Percentiles rank a stretch among this genome's conserved stretches.
phyloP scores from a whole-genome alignment of 2,113 vertebrate species.

The Thunnus maccoyii region DNA sequence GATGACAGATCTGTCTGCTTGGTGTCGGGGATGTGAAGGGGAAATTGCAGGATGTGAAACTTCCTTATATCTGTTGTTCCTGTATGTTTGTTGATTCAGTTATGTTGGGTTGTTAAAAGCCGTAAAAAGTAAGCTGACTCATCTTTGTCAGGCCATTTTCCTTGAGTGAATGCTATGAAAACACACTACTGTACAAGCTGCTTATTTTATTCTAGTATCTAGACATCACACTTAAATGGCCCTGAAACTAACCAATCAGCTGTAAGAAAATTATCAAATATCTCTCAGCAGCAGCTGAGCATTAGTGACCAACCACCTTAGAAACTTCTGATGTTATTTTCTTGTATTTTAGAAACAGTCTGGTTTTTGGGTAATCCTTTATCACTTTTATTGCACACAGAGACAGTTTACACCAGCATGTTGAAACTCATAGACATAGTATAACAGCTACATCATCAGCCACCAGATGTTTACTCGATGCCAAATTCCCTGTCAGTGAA shows the following conservation, averaged over 20 bases:
- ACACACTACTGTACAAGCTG: no score
- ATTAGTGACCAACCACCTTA: no score
- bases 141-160: background rate
- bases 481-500: background rate
- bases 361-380: background rate
- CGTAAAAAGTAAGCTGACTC: background rate
- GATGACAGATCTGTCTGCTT: constrained; percentile 13
- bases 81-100: background rate
- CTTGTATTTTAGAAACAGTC: background rate
- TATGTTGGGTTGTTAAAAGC: no score
- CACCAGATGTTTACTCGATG: background rate
- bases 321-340: no score
- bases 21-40: background rate
- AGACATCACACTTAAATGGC: no score
- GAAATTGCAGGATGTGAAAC: no score
- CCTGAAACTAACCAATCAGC: background rate
- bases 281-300: background rate
- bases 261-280: background rate
- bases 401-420: background rate
- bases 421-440: background rate
- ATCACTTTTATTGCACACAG: constrained; percentile 29
- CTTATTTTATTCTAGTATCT: no score
- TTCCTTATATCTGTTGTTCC: background rate
- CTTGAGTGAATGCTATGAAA: background rate
- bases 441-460: background rate